Conservation (phyloP, 1,140 invertebrate genomes). For the Drosophila setifemur region DNA sequence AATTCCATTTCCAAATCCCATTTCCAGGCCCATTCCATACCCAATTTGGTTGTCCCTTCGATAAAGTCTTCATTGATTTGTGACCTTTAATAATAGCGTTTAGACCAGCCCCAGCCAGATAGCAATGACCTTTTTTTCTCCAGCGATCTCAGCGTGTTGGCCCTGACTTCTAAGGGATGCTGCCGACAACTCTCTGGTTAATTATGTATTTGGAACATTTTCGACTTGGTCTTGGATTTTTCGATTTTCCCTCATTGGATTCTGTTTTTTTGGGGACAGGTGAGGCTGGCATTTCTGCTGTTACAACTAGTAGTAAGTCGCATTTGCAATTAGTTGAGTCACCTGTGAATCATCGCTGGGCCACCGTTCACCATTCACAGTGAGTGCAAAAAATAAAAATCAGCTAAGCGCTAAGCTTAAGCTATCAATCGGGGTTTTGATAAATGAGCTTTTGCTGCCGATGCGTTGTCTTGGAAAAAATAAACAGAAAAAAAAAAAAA, state of each 20-base stretch:
- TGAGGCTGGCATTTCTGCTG: constrained; percentile 24
- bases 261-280: constrained; percentile 16
- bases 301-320: constrained; percentile 32
- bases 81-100: constrained; percentile 80
- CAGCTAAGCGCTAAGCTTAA: constrained; percentile 38
- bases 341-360: constrained; percentile 51
- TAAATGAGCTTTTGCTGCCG: constrained; percentile 62
- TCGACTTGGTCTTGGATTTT: neutral
- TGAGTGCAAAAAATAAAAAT: constrained; percentile 57
- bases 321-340: constrained; percentile 57
- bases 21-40: constrained; percentile 8
- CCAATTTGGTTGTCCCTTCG: constrained; percentile 44
- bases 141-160: constrained; percentile 38
- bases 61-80: constrained; percentile 81
- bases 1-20: constrained; percentile 3
- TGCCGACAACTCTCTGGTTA: constrained; percentile 45
- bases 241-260: constrained; percentile 1
- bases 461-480: constrained; percentile 54
- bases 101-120: constrained; percentile 49
- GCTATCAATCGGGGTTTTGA: constrained; percentile 71
- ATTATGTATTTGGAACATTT: constrained; percentile 69
- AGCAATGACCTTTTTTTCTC: constrained; percentile 63
- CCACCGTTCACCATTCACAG: constrained; percentile 30
- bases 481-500: neutral
- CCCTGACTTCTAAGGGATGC: constrained; percentile 67